phyloP scores from a whole-genome alignment of 2,113 vertebrate genomes.

The Etheostoma cragini region DNA sequence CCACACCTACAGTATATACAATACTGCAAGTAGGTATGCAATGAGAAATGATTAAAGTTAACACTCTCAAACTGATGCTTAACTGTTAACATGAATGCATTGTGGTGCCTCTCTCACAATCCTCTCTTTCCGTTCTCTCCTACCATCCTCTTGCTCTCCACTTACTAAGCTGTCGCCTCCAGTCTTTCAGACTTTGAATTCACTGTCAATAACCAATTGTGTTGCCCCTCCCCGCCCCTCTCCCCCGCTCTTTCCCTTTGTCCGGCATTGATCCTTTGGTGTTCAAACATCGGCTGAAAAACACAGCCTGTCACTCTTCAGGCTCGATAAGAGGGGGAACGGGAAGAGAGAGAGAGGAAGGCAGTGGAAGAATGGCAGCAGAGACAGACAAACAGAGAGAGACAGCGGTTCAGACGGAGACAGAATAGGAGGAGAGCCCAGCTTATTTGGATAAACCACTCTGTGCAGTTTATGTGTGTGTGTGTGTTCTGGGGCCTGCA shows the following conservation, averaged over 20 bases:
- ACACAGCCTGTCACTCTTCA: constrained; percentile 81
- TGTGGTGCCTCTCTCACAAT: constrained; percentile 14
- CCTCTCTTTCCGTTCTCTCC: constrained; percentile 42
- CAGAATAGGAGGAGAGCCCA: constrained; percentile 62
- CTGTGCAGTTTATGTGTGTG: constrained; percentile 24
- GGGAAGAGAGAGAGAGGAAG: constrained; percentile 12
- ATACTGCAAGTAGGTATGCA: constrained; percentile 2
- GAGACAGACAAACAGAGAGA: constrained; percentile 60
- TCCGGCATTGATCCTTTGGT: constrained; percentile 81
- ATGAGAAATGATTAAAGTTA: constrained; percentile 34
- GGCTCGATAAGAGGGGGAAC: constrained; percentile 50
- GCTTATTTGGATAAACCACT: constrained; percentile 66
- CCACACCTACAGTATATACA: constrained; percentile 4
- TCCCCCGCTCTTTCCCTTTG: constrained; percentile 73
- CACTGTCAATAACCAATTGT: constrained; percentile 87
- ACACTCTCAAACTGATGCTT: constrained; percentile 44
- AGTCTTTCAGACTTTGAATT: constrained; percentile 82
- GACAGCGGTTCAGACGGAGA: constrained; percentile 64
- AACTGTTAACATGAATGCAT: constrained; percentile 28
- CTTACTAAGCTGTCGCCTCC: constrained; percentile 71
- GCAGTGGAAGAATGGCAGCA: constrained; percentile 38
- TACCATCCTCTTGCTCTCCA: constrained; percentile 41
- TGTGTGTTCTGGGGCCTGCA: constrained; percentile 57
- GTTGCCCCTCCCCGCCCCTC: constrained; percentile 69
- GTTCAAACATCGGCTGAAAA: constrained; percentile 80